Evolutionary conservation across 2,113 vertebrate genomes (phyloP).

Genomic region (Atractosteus spatula): DNA sequence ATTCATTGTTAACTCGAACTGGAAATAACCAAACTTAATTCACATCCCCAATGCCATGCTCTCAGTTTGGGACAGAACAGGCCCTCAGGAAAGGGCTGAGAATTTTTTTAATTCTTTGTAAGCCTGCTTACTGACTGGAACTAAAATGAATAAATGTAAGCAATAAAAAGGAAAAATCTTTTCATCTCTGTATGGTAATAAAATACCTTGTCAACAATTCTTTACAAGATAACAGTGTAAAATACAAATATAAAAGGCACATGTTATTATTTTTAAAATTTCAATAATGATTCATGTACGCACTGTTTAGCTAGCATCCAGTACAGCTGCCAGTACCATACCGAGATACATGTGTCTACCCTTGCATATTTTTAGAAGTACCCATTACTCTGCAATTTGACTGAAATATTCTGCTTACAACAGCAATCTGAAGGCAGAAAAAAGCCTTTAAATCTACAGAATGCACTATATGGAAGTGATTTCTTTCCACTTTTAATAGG

Average conservation of each 20-base stretch:
- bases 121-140: too few relatives aligned
- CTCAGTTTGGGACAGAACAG: too few relatives aligned
- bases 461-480: background rate
- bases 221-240: background rate
- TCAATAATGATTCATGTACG: background rate
- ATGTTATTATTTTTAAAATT: background rate
- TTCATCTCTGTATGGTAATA: too few relatives aligned
- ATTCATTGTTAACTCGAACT: too few relatives aligned
- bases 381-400: constrained; percentile 61
- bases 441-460: too few relatives aligned
- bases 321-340: constrained; percentile 44
- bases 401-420: constrained; percentile 48
- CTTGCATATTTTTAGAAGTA: constrained; percentile 63
- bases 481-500: background rate
- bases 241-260: background rate
- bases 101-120: too few relatives aligned
- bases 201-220: too few relatives aligned
- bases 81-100: too few relatives aligned
- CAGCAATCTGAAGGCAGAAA: constrained; percentile 20
- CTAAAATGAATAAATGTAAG: too few relatives aligned
- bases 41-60: too few relatives aligned
- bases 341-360: constrained; percentile 50
- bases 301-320: background rate
- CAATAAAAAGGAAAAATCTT: too few relatives aligned
- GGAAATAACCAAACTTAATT: too few relatives aligned